Conservation (phyloP, 2,797 vertebrate species). For the Siniperca scherzeri region DNA sequence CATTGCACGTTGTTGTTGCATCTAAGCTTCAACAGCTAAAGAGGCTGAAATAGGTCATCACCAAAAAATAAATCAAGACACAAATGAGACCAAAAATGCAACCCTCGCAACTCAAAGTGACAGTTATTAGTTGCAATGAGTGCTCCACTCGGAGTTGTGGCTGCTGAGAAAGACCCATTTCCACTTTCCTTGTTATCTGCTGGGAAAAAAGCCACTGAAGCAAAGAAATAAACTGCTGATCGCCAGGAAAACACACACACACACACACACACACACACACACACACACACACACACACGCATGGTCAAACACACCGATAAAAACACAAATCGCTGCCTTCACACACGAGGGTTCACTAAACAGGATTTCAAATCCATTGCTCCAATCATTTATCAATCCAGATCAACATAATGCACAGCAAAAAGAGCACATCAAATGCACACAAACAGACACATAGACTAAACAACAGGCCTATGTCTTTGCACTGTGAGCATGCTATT, state of each 20-base stretch:
- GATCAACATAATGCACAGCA: slow-evolving; percentile 12
- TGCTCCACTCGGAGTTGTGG: slow-evolving; percentile 6
- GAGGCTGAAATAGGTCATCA: slow-evolving; percentile 51
- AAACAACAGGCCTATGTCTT: slow-evolving; percentile 26
- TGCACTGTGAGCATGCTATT: slow-evolving; percentile 43
- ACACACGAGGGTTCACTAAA: slow-evolving; percentile 53
- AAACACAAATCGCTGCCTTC: slow-evolving; percentile 53
- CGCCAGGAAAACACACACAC: slow-evolving; percentile 25
- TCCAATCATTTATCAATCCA: slow-evolving; percentile 43
- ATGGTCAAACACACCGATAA: slow-evolving; percentile 48
- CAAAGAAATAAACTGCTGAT: slow-evolving; percentile 74
- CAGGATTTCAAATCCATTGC: slow-evolving; percentile 39
- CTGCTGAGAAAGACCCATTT: slow-evolving; percentile 51
- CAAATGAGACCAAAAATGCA: slow-evolving; percentile 18
- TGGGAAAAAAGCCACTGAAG: slow-evolving; percentile 57
- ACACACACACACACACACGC: slow-evolving; percentile 32
- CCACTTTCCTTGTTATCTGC: slow-evolving; percentile 66
- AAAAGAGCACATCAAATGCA: slow-evolving; percentile 1
- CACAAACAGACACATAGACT: slow-evolving; percentile 22
- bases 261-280: slow-evolving; percentile 33
- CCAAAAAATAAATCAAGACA: slow-evolving; percentile 30
- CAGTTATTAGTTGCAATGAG: slow-evolving; percentile 60
- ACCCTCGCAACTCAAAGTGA: slow-evolving; percentile 48
- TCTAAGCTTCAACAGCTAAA: slow-evolving; percentile 35
- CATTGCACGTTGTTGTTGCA: slow-evolving; percentile 9